These are phyloP conservation scores for Lerista edwardsae DNA, from an alignment of 2,797 vertebrate species.

Conservation along the genomic window DNA sequence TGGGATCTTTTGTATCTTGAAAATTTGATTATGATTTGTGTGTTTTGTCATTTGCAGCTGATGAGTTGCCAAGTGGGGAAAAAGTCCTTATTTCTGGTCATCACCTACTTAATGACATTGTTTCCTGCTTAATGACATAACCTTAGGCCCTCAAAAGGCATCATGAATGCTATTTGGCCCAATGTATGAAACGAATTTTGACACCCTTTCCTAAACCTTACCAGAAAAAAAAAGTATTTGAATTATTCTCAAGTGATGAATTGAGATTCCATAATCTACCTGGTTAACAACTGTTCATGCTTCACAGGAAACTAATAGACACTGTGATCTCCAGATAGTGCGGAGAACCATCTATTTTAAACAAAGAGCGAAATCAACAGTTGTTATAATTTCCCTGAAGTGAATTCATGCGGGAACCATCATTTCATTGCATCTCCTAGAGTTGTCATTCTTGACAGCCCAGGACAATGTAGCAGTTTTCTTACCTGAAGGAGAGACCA, in stretches of 20 bases:
- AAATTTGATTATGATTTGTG: too few species aligned
- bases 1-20: too few species aligned
- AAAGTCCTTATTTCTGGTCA: too few species aligned
- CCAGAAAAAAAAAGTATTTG: neutral
- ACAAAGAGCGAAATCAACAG: neutral
- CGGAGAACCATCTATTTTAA: neutral
- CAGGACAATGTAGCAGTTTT: neutral
- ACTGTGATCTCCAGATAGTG: neutral
- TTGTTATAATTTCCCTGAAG: neutral
- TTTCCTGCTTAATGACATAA: too few species aligned
- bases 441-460: neutral
- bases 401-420: neutral
- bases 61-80: too few species aligned
- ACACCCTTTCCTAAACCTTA: too few species aligned
- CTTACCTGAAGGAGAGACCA: neutral
- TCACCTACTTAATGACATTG: too few species aligned
- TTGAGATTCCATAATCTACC: neutral
- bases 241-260: neutral
- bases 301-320: neutral
- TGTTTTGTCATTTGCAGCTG: too few species aligned
- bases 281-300: neutral
- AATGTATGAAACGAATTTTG: too few species aligned
- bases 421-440: neutral
- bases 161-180: too few species aligned
- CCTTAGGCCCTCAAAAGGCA: too few species aligned